A percentile compares a stretch with the other conserved stretches of the same genome.
phyloP scores from a whole-genome alignment of 2,888 invertebrate genomes.

The Ceriagrion tenellum region DNA sequence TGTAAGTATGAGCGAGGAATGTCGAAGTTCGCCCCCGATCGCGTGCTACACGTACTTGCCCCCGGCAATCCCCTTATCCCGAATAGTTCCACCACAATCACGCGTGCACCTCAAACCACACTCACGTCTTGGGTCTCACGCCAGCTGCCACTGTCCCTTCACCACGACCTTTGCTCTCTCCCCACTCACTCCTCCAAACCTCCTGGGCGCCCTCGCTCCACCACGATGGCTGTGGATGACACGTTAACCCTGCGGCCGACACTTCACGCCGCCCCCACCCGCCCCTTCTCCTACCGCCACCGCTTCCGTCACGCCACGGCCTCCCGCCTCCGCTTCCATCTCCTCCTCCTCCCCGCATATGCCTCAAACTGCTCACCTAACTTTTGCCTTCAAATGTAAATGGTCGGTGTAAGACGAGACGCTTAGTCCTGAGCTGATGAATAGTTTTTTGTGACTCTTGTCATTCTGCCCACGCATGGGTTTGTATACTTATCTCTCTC shows the following conservation, averaged over 20 bases:
- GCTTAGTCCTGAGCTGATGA: not conserved
- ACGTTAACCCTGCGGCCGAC: conserved; percentile 7
- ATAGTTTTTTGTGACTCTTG: not conserved
- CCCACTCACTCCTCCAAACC: not conserved
- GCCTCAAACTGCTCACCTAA: conserved; percentile 71
- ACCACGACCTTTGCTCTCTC: conserved; percentile 39
- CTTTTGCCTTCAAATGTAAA: too few species aligned
- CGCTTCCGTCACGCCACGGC: conserved; percentile 78
- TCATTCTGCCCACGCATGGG: conserved; percentile 5
- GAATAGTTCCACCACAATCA: not conserved
- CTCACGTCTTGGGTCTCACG: not conserved
- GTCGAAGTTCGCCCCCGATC: not conserved
- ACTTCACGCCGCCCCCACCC: conserved; percentile 74
- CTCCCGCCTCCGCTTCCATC: conserved; percentile 78
- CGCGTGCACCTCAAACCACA: too few species aligned
- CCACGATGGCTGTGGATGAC: conserved; percentile 52
- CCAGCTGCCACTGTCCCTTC: not conserved
- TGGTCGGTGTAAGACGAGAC: not conserved
- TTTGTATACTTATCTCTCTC: conserved; percentile 69
- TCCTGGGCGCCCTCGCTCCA: conserved; percentile 43
- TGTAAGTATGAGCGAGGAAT: not conserved
- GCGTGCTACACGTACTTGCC: not conserved
- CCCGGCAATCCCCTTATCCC: not conserved
- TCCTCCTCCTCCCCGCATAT: conserved; percentile 75
- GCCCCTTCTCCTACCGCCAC: conserved; percentile 79